Evolutionary conservation across 2,888 invertebrate species (phyloP).

Genomic region (Microctonus hyperodae): DNA sequence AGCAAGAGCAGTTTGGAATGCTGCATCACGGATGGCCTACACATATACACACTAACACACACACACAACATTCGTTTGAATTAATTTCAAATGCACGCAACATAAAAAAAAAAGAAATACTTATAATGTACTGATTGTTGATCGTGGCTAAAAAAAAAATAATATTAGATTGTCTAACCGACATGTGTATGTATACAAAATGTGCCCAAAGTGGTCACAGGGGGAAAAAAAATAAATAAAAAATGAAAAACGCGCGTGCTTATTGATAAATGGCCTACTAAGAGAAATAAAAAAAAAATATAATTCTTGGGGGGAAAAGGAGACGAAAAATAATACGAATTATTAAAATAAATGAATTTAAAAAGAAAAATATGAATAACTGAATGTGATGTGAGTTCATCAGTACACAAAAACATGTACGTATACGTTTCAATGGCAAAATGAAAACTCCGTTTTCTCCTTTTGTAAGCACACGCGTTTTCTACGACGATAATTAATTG

Average conservation of each 20-base stretch:
- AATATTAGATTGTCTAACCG: conserved; percentile 49
- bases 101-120: conserved; percentile 37
- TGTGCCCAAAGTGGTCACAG: conserved; percentile 42
- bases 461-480: conserved; percentile 46
- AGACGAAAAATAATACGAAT: conserved; percentile 10
- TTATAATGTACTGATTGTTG: conserved; percentile 54
- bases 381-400: conserved; percentile 12
- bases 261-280: conserved; percentile 35
- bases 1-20: conserved; percentile 29
- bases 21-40: conserved; percentile 36
- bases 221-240: conserved; percentile 27
- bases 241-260: conserved; percentile 37
- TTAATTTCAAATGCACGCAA: conserved; percentile 34
- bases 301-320: neutral
- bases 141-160: conserved; percentile 48
- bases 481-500: conserved; percentile 52
- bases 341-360: conserved; percentile 4
- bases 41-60: conserved; percentile 1
- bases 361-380: neutral
- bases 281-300: conserved; percentile 28
- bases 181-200: conserved; percentile 49
- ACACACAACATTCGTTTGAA: conserved; percentile 27
- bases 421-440: conserved; percentile 9
- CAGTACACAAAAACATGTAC: neutral
- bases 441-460: conserved; percentile 7